A percentile compares a stretch with the other conserved stretches of the same genome.
phyloP scores from a whole-genome alignment of 2,888 invertebrate genomes.

The Nemoura dubitans region DNA sequence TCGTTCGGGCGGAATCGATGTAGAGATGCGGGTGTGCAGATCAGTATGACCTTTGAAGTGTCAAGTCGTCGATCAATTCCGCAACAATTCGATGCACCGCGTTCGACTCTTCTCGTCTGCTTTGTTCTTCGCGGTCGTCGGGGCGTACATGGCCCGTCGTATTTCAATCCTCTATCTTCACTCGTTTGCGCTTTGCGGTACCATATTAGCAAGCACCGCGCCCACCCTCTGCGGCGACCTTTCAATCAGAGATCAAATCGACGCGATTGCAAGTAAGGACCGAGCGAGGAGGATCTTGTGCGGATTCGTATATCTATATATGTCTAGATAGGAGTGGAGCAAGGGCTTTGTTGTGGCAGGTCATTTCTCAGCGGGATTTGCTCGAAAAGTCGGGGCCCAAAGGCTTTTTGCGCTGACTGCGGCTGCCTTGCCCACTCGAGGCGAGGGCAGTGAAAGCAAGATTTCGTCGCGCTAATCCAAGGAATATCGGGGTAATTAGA shows the following conservation, averaged over 20 bases:
- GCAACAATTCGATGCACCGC: background rate
- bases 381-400: background rate
- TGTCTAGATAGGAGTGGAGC: background rate
- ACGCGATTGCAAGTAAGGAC: background rate
- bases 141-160: background rate
- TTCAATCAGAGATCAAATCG: background rate
- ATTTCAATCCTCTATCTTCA: background rate
- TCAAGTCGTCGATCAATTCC: background rate
- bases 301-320: background rate
- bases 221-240: background rate
- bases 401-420: background rate
- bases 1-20: background rate
- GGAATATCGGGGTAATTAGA: background rate
- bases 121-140: background rate
- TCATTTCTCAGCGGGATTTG: constrained; percentile 10
- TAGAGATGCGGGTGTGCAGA: background rate
- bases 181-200: background rate
- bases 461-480: background rate
- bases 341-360: constrained; percentile 14
- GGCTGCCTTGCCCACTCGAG: background rate
- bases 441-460: constrained; percentile 22
- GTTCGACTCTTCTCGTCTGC: background rate
- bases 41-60: background rate
- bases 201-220: background rate
- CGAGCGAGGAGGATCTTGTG: background rate